Evolutionary conservation across 1,140 invertebrate genomes (phyloP), one percentile per base, ranked within the genome.

Genomic region (Zelostemma sp.): DNA sequence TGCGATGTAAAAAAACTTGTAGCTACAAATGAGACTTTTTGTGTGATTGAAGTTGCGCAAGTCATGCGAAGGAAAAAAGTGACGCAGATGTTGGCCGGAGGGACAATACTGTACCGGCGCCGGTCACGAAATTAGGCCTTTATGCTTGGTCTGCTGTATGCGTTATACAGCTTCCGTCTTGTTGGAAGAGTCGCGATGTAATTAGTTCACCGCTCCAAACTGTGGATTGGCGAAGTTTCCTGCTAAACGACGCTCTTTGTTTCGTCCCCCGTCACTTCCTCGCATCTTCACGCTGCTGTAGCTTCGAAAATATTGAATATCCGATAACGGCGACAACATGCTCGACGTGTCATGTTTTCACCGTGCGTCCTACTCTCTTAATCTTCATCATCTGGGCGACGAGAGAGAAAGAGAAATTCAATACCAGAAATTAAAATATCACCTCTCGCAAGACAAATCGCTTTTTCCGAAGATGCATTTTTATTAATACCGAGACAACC

Each of bases 301-400:
- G 59, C 58, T 49, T 33, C 19, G 55, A 60, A 63, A 68, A 68
- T 68, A 68, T 64, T 64, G 59, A 63, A 64, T 62, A 41, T 48
- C 51, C 41, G 60, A 18, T 43, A 28, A 59, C 50, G 60, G 38
- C 55, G 56, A 63, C 59, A 60, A 63, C 41, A 55, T 63, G 60
- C 63, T 63, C 59, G 55, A 49, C 41, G 41, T 49, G 54, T 61
- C 15, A 28, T 33, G 45, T 28, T 18, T 31, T 50, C 51, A 28
- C 47, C 49, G n/a, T 58, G 49, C 56, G 50, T 66, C 33, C 33
- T 35, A 8, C 50, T 59, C 49, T 19, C 46, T 59, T 59, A 19
- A 11, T 40, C 41, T 16, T 43, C 17, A 8, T 43, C 16, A 18
- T 5, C 41, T 43, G 4, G 18, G n/a, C 11, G 18, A 19, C 17